phyloP scores from a whole-genome alignment of 2,113 vertebrate species.

The Tinamus guttatus region DNA sequence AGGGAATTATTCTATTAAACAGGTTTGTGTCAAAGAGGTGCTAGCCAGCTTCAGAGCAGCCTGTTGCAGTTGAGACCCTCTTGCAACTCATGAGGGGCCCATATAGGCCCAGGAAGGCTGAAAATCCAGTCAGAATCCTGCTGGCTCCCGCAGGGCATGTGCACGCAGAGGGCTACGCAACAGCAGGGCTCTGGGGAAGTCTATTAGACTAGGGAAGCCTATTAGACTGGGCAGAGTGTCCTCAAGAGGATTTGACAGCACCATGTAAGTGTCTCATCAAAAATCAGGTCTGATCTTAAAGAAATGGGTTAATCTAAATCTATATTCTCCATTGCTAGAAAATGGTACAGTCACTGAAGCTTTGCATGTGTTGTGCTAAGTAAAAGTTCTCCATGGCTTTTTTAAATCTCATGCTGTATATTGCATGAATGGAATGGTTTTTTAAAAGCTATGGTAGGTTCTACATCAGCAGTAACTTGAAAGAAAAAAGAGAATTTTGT shows the following conservation, averaged over 20 bases:
- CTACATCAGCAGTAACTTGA: background rate
- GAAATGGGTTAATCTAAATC: background rate
- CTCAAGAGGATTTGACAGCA: background rate
- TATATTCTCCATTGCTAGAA: background rate
- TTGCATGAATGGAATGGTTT: background rate
- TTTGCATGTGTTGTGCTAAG: background rate
- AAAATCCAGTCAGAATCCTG: background rate
- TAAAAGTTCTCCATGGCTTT: background rate
- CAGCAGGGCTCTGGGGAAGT: background rate
- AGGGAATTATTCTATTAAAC: too few relatives aligned
- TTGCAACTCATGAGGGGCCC: background rate
- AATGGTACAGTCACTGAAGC: background rate
- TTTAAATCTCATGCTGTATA: background rate
- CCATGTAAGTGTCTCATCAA: background rate
- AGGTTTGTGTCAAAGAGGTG: background rate
- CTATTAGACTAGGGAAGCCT: background rate
- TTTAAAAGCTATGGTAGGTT: background rate
- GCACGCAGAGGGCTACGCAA: background rate
- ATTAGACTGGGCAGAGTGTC: background rate
- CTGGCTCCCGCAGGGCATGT: accelerated
- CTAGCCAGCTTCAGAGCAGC: background rate
- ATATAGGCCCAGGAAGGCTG: background rate
- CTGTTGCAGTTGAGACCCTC: accelerated
- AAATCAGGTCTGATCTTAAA: accelerated
- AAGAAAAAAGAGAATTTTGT: background rate